Base-by-base conservation (phyloP, 2,797 vertebrate species). In the Neomorphus geoffroyi region DNA sequence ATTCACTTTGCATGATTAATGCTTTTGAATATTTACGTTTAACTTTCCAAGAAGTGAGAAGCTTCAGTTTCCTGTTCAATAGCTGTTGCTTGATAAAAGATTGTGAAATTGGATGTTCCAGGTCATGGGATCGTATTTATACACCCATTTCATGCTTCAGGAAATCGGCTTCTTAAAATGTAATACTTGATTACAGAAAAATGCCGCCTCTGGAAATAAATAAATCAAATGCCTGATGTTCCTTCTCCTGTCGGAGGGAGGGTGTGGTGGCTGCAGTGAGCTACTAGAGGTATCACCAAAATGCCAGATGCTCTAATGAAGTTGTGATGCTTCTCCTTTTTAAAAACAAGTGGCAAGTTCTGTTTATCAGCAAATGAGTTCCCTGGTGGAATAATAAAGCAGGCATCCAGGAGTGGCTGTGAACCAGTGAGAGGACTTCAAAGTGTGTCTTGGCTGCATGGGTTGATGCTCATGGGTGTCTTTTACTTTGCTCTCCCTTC, bases 141-240 rank as follows among this genome's bases (percentile, higher is more conserved):
- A 84, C 67, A 96, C 89, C 94, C 86, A 96, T 96, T 97, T 97
- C 95, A 97, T 97, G 95, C 95, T 97, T 97, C 93, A 97, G 92
- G 71, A 96, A 94, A 78, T 70, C 83, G 54, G 61, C 77, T 82
- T 60, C 88, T 96, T 95, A 87, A 24, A 95, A 88, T 58, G 94
- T 77, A 92, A 93, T 91, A 81, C 87, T 95, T 96, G 96, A 97
- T 97, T 96, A 93, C 43, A 22, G 90, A 10, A 22, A 65, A 58
- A 75, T 41, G 51, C 70, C 82, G 80, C 94, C 51, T 73, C 66
- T 78, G 89, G 80, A 90, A 94, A 92, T 83, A 93, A 80, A 94
- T 93, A 92, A 94, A 92, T 84, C 57, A 73, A 39, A 10, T 10
- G 26, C 51, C 46, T 93, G 56, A 89, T 82, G 53, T 21, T 83